These are phyloP conservation scores for Merluccius polli DNA, from an alignment of 2,797 vertebrate genomes.

Conservation along the genomic window DNA sequence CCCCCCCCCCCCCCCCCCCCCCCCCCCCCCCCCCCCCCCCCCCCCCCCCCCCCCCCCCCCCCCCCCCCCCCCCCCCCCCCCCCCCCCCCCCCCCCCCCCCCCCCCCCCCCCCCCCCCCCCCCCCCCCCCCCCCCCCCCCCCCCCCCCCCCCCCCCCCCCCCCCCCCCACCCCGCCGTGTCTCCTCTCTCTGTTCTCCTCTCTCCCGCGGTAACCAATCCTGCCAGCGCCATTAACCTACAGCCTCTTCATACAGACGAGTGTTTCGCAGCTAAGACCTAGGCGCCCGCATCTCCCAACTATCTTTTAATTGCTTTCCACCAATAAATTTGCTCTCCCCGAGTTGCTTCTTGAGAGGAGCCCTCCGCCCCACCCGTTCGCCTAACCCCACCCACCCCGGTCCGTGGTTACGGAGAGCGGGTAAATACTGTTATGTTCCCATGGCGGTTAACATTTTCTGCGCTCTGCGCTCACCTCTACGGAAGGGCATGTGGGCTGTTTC, in stretches of 20 bases:
- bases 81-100: too few relatives aligned
- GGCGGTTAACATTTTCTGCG: not conserved
- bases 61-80: too few relatives aligned
- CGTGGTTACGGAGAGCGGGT: not conserved
- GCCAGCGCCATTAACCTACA: constrained; percentile 67
- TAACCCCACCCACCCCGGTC: not conserved
- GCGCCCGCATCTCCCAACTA: constrained; percentile 54
- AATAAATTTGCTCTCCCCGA: constrained; percentile 44
- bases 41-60: too few relatives aligned
- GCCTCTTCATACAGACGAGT: constrained; percentile 47
- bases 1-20: too few relatives aligned
- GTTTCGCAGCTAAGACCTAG: constrained; percentile 41
- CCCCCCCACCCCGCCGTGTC: constrained; percentile 24
- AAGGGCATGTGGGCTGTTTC: not conserved
- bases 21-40: too few relatives aligned
- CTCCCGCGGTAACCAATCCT: constrained; percentile 56
- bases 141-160: constrained; percentile 34
- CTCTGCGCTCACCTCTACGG: not conserved
- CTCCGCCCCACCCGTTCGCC: not conserved
- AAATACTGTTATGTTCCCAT: not conserved
- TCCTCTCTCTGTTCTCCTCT: constrained; percentile 1
- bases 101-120: too few relatives aligned
- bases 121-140: too few relatives aligned
- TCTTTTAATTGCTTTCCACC: constrained; percentile 69
- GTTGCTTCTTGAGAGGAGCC: not conserved